Base-by-base conservation (phyloP, 2,888 invertebrate species). In the Atethmia centrago region DNA sequence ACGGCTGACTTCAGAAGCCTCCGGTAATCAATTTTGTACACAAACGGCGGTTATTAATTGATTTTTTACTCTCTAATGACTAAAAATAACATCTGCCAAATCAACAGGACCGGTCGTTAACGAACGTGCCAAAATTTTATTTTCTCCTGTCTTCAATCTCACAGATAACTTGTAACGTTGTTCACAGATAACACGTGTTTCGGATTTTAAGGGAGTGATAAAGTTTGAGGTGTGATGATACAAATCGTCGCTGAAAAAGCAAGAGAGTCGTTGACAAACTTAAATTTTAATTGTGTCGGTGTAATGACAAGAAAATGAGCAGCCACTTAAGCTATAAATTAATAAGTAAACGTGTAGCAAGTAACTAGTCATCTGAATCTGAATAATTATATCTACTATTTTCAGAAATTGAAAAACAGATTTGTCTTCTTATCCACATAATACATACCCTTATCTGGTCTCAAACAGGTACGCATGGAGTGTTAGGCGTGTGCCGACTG, bases 11-110 rank as follows among this genome's bases (percentile, higher is more conserved):
- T 95, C 94, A 94, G 96, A 95, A 95, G 95, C 94, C 86, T 86
- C 73, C 76, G 85, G 92, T 96, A 95, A 96, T 96, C 95, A 95
- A 96, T 96, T 96, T 95, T 94, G 91, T 95, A 94, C 93, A 95
- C 95, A 96, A 95, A 95, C 93, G 90, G 92, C 89, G 93, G 93
- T 92, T 93, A 93, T 93, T 95, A 95, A 95, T 95, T 94, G 94
- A 93, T 94, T 95, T 95, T 77, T 92, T 94, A 92, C 89, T 85
- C 89, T 90, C 90, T 95, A 95, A 95, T 94, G 94, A 95, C 92
- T 92, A 92, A 93, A 93, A 95, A 93, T 91, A 95, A 93, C 96
- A 95, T 95, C 95, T 95, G 95, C 95, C 93, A 92, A 92, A 92
- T 89, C 89, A 89, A 92, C 92, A 91, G 88, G 88, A 89, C 86